Evolutionary conservation across 2,113 vertebrate genomes (phyloP).

Genomic region (Bos taurus): ARS-UCD2.0 NC_037334.1:13209501-13210000

Average conservation of each 20-base stretch:
- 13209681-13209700: background rate
- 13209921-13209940: background rate
- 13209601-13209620: background rate
- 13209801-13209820: accelerated
- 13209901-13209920: background rate
- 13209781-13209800: background rate
- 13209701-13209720: background rate
- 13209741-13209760: background rate
- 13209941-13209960: background rate
- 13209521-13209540: background rate
- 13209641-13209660: accelerated
- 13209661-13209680: background rate
- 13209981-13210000: background rate
- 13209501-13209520: background rate
- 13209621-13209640: background rate
- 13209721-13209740: background rate
- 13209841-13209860: background rate
- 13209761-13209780: background rate
- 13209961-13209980: background rate
- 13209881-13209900: background rate
- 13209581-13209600: background rate
- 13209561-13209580: background rate
- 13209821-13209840: background rate
- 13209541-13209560: background rate
- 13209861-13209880: background rate